These are phyloP conservation scores for Pachyuromys duprasi DNA, from an alignment of 2,797 vertebrate species.

Conservation along the genomic window DNA sequence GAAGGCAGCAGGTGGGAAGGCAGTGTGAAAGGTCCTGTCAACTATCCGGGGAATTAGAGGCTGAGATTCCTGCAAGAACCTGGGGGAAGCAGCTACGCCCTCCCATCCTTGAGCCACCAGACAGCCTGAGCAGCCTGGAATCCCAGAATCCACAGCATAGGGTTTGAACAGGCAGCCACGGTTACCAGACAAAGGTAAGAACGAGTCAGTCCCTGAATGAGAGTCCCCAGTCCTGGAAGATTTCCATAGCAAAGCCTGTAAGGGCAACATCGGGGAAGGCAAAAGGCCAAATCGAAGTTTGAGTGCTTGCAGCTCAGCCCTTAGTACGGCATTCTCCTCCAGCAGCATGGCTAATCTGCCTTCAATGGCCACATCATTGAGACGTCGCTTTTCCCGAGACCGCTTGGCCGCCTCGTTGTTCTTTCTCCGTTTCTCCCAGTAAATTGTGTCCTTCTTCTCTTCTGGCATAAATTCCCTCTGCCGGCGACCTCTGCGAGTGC, in stretches of 20 bases:
- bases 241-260: conserved; percentile 74
- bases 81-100: conserved; percentile 49
- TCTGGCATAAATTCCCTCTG: conserved; percentile 94
- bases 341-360: conserved; percentile 89
- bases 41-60: conserved; percentile 13
- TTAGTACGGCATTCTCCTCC: conserved; percentile 91
- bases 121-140: conserved; percentile 67
- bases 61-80: background rate
- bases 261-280: conserved; percentile 66
- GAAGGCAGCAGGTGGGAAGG: conserved; percentile 81
- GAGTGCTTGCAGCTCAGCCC: conserved; percentile 90
- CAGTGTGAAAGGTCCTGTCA: conserved; percentile 82
- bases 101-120: conserved; percentile 11
- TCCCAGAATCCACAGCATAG: conserved; percentile 41
- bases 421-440: conserved; percentile 96
- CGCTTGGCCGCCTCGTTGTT: conserved; percentile 97
- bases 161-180: conserved; percentile 25
- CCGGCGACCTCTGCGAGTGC: conserved; percentile 82
- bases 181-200: background rate
- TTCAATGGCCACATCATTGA: conserved; percentile 92
- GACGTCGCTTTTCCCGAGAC: conserved; percentile 94
- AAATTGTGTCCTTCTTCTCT: conserved; percentile 92
- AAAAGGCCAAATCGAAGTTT: conserved; percentile 89
- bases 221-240: conserved; percentile 60
- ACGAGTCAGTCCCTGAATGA: conserved; percentile 47